phyloP scores from a whole-genome alignment of 37 sponge, comb jelly and placozoan genomes.

The Halisarca cf. caerulea region DNA sequence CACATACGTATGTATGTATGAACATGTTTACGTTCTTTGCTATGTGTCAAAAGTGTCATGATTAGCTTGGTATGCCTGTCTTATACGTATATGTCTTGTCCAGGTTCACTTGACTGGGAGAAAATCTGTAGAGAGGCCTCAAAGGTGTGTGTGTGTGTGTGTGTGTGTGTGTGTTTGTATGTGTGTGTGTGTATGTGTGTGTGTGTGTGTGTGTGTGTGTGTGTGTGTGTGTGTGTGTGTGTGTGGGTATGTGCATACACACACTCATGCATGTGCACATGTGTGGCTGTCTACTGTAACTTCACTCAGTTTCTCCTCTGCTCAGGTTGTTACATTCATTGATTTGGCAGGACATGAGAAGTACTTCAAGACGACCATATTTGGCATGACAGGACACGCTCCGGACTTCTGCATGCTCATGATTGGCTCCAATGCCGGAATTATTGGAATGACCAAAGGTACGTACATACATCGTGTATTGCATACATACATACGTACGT shows the following conservation, averaged over 20 bases:
- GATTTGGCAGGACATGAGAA: constrained; percentile 97
- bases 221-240: too few relatives aligned
- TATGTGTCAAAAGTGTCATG: too few relatives aligned
- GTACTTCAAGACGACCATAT: constrained; percentile 97
- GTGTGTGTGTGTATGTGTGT: neutral
- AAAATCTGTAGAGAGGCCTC: too few relatives aligned
- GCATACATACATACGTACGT: too few relatives aligned
- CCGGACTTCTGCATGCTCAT: constrained; percentile 99
- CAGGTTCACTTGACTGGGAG: too few relatives aligned
- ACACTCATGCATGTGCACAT: too few relatives aligned
- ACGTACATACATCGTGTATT: neutral
- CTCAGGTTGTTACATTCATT: constrained; percentile 89
- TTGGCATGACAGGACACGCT: constrained; percentile 99
- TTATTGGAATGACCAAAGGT: constrained; percentile 95
- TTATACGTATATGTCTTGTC: too few relatives aligned
- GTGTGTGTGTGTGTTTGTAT: neutral
- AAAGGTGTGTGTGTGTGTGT: too few relatives aligned
- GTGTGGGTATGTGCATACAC: too few relatives aligned
- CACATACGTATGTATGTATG: too few relatives aligned
- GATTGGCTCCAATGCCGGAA: constrained; percentile 92
- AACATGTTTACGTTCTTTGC: too few relatives aligned
- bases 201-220: neutral
- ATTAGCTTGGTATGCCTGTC: too few relatives aligned
- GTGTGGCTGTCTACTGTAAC: neutral
- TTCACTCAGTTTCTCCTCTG: neutral